These are phyloP conservation scores for Syngnathus scovelli DNA, from an alignment of 2,113 vertebrate genomes.

Conservation along the genomic window DNA sequence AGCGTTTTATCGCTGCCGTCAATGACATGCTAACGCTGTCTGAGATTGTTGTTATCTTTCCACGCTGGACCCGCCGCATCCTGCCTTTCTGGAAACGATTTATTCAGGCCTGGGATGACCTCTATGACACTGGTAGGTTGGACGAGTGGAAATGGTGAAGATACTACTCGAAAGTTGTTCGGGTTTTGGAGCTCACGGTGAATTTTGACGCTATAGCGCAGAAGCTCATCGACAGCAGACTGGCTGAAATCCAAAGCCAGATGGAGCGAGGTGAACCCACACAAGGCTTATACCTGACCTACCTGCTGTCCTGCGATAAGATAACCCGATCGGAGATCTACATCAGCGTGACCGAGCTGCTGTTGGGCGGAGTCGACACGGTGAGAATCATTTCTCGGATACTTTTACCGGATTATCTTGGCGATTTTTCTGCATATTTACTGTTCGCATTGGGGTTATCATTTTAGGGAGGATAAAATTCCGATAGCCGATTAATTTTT, in stretches of 20 bases:
- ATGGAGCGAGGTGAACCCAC: constrained; percentile 24
- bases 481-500: no score
- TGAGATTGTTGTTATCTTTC: constrained; percentile 52
- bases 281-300: constrained; percentile 67
- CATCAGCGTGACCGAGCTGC: constrained; percentile 65
- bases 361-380: constrained; percentile 75
- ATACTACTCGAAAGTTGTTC: background rate
- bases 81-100: constrained; percentile 71
- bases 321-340: constrained; percentile 61
- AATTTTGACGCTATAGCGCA: constrained; percentile 39
- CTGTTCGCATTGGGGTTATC: no score
- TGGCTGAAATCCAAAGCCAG: constrained; percentile 50
- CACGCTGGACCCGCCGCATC: constrained; percentile 63
- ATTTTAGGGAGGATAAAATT: no score
- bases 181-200: background rate
- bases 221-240: constrained; percentile 56
- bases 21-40: constrained; percentile 62
- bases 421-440: no score
- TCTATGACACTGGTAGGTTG: constrained; percentile 29
- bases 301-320: constrained; percentile 61
- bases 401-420: no score
- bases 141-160: background rate
- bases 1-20: constrained; percentile 62
- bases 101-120: constrained; percentile 71
- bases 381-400: constrained; percentile 30